phyloP scores from a whole-genome alignment of 2,797 vertebrate genomes.

The Eutrigla gurnardus region DNA sequence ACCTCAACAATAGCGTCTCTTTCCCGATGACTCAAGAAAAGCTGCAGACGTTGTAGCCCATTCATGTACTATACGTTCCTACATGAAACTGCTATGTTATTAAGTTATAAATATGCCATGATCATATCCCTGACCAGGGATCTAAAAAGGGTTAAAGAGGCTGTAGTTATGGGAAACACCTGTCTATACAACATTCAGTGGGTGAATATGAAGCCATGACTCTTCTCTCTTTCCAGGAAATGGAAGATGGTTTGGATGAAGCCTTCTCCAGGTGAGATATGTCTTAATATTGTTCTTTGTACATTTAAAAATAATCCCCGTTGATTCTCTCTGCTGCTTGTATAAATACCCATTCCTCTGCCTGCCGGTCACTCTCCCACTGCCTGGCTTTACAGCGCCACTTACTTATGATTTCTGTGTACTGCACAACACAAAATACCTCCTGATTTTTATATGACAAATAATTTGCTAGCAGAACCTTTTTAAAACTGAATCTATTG shows the following conservation, averaged over 20 bases:
- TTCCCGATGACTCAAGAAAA: no score
- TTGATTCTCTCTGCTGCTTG: slow-evolving; percentile 32
- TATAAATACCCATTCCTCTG: slow-evolving; percentile 5
- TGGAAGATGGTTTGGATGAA: slow-evolving; percentile 93
- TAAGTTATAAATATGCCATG: no score
- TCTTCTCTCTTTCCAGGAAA: slow-evolving; percentile 79
- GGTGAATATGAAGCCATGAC: not conserved
- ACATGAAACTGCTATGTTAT: no score
- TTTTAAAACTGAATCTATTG: slow-evolving; percentile 58
- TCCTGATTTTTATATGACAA: not conserved
- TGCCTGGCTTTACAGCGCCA: slow-evolving; percentile 32
- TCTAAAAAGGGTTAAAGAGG: no score
- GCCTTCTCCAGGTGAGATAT: slow-evolving; percentile 92
- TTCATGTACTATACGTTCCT: no score
- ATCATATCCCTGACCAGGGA: no score
- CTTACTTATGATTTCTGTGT: slow-evolving; percentile 50
- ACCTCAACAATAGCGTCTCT: no score
- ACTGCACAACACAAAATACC: slow-evolving; percentile 31
- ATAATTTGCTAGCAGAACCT: slow-evolving; percentile 14
- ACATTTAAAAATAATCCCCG: not conserved
- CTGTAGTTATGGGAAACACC: no score
- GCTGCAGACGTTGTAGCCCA: no score
- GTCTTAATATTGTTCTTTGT: not conserved
- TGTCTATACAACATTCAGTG: not conserved
- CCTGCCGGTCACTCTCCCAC: not conserved